Evolutionary conservation across 2,888 invertebrate genomes (phyloP).

Genomic region (Zele albiditarsus): DNA sequence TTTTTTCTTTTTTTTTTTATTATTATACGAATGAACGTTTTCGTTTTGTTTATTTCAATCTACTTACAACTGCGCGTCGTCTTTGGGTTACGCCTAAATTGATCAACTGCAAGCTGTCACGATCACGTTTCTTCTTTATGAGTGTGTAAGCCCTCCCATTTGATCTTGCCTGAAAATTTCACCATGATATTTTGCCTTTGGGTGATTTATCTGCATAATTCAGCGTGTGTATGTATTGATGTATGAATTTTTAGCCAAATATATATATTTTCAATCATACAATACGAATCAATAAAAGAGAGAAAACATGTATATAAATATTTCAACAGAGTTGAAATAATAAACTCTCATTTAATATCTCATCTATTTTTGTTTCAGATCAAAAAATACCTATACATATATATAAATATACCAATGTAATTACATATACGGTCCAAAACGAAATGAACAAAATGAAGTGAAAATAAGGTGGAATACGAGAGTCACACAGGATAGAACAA

Average conservation of each 20-base stretch:
- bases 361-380: no score
- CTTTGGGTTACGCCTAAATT: slow-evolving; percentile 66
- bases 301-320: no score
- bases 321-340: no score
- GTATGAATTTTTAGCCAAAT: neutral
- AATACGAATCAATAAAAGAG: neutral
- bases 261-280: neutral
- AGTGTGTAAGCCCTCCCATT: slow-evolving; percentile 59
- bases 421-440: slow-evolving; percentile 1
- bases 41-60: slow-evolving; percentile 23
- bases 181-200: slow-evolving; percentile 48
- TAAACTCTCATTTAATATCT: no score
- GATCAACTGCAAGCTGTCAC: slow-evolving; percentile 66
- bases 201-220: slow-evolving; percentile 25
- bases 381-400: no score
- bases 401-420: neutral
- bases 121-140: slow-evolving; percentile 57
- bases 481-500: slow-evolving; percentile 50
- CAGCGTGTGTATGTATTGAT: slow-evolving; percentile 28
- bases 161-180: slow-evolving; percentile 67
- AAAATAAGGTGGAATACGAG: slow-evolving; percentile 45
- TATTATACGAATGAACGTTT: slow-evolving; percentile 22
- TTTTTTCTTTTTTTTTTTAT: slow-evolving; percentile 30
- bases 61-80: slow-evolving; percentile 68
- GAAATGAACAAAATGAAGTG: slow-evolving; percentile 17